Evolutionary conservation across 2,888 invertebrate species (phyloP).

Genomic region (Leptothorax acervorum): DNA sequence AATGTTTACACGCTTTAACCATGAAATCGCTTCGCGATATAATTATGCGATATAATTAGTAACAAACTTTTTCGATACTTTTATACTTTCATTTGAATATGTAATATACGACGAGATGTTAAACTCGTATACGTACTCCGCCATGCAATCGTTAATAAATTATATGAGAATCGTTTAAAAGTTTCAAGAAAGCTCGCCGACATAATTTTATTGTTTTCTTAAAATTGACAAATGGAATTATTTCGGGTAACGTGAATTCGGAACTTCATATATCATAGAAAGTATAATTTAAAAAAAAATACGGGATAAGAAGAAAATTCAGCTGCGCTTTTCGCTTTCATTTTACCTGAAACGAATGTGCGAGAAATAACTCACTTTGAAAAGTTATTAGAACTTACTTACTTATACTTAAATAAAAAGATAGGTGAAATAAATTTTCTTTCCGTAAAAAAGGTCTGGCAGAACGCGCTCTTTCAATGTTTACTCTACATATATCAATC

Average conservation of each 20-base stretch:
- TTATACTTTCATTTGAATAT: background rate
- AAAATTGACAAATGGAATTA: background rate
- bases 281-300: background rate
- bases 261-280: background rate
- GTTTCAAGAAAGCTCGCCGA: background rate
- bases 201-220: background rate
- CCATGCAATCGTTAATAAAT: background rate
- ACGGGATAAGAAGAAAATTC: background rate
- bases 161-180: background rate
- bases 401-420: background rate
- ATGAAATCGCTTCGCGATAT: slow-evolving; percentile 11
- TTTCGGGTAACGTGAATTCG: background rate
- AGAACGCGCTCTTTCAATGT: slow-evolving; percentile 18
- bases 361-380: background rate
- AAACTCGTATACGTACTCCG: background rate
- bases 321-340: background rate
- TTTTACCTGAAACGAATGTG: background rate
- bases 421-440: slow-evolving; percentile 2
- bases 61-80: background rate
- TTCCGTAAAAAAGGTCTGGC: background rate
- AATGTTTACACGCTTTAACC: background rate
- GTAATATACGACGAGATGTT: background rate
- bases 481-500: slow-evolving; percentile 47
- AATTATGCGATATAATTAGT: background rate
- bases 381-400: background rate